A percentile compares a stretch with the other conserved stretches of the same genome.
Evolutionary conservation across 1,140 invertebrate genomes (phyloP).

Genomic region (Drosophila grimshawi): DNA sequence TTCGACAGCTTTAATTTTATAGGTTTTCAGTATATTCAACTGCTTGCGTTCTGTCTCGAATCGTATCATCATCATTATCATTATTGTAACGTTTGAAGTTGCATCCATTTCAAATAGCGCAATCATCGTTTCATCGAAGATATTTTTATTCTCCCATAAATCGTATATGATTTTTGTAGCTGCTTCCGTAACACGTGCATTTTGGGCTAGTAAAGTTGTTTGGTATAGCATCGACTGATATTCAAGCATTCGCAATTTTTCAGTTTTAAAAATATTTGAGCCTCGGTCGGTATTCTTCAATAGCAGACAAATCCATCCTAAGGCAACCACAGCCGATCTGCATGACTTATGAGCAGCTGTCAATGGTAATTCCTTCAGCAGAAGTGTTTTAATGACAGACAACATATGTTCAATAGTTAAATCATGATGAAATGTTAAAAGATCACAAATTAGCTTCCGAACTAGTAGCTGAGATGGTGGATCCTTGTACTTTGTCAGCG

Average conservation of each 20-base stretch:
- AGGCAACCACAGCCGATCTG: constrained; percentile 65
- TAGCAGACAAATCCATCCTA: constrained; percentile 69
- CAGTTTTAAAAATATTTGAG: constrained; percentile 69
- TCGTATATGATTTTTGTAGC: constrained; percentile 72
- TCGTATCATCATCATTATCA: constrained; percentile 62
- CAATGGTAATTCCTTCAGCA: constrained; percentile 88
- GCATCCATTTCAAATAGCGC: constrained; percentile 68
- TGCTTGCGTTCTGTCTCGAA: constrained; percentile 43
- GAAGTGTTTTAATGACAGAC: constrained; percentile 87
- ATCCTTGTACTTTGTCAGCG: constrained; percentile 92
- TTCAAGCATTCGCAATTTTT: constrained; percentile 69
- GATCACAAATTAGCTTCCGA: constrained; percentile 88
- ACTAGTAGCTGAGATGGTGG: constrained; percentile 90
- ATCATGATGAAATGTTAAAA: constrained; percentile 88
- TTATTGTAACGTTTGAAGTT: constrained; percentile 53
- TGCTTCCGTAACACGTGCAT: constrained; percentile 64
- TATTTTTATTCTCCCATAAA: constrained; percentile 66
- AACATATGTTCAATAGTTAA: constrained; percentile 89
- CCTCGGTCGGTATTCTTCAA: constrained; percentile 54
- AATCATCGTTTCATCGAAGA: constrained; percentile 53
- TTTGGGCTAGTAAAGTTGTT: constrained; percentile 54
- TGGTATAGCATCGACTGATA: constrained; percentile 72
- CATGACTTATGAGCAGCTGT: constrained; percentile 88
- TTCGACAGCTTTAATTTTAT: constrained; percentile 87
- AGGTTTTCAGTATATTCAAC: constrained; percentile 80